These are phyloP conservation scores for Vulpes vulpes DNA, from an alignment of 2,113 vertebrate species.

Conservation along the genomic window DNA sequence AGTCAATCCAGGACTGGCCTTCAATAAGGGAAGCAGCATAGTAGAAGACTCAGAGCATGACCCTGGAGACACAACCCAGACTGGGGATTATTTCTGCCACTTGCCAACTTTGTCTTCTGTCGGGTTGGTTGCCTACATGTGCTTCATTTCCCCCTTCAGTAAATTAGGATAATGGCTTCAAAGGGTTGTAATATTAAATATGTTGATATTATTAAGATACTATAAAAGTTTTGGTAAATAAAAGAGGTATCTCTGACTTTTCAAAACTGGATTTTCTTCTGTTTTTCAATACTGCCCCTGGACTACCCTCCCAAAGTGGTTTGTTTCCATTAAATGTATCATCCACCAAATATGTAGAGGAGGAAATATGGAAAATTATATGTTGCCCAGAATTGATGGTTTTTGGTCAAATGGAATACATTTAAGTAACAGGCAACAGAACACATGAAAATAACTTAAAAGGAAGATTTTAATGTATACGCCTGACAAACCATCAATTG, in stretches of 20 bases:
- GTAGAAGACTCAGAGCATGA: accelerated
- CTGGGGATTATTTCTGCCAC: neutral
- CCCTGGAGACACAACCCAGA: accelerated
- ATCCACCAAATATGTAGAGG: neutral
- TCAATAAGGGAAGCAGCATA: accelerated
- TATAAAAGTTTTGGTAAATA: neutral
- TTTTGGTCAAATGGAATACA: neutral
- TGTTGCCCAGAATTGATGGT: neutral
- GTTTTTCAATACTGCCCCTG: neutral
- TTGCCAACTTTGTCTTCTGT: neutral
- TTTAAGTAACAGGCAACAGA: neutral
- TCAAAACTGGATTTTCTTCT: neutral
- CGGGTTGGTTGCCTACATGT: neutral
- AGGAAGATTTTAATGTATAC: neutral
- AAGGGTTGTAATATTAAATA: neutral
- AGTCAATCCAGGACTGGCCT: neutral
- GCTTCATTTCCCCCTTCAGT: neutral
- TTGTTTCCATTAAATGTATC: neutral
- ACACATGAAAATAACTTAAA: conserved; percentile 35
- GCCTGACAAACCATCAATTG: neutral
- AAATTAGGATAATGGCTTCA: neutral
- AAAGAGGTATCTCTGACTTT: neutral
- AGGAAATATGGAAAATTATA: neutral
- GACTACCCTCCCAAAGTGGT: neutral
- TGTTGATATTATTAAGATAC: neutral